Base-by-base conservation (phyloP, 2,888 invertebrate species). In the Drosophila bunnanda region DNA sequence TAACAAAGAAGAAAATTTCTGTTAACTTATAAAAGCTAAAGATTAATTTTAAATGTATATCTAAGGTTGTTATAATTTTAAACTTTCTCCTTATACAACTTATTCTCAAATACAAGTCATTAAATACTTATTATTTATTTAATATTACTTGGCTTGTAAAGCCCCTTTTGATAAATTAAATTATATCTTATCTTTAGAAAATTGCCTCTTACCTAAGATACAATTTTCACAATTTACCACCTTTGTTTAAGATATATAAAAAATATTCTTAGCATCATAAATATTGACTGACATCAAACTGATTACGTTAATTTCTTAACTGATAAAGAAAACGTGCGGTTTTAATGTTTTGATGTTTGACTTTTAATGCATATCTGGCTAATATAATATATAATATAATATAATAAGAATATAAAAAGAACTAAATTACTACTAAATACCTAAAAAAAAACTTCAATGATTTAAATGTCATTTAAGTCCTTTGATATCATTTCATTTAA, bases 301-400 rank as follows among this genome's bases (percentile, higher is more conserved):
- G 64, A 67, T 28, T 66, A 39, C 32, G 22, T 20, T 48, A 25
- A 46, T 30, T 46, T 38, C 34, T 28, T 13, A 10, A 28, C 58
- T 46, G 66, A 70, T 66, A 66, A 70, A 25, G 38, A 54, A 44
- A 36, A 46, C 44, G 66, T 70, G 71, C 32, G 46, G n/a, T n/a
- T 38, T 54, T 30, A 17, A 50, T 41, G 34, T 8, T 32, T 68
- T 53, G 15, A 32, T 44, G 70, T 17, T 69, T 38, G 36, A 25
- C 17, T 52, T 17, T 43, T 10, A 15, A 36, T 34, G 30, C 15
- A 50, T 38, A 38, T 38, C n/a, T 43, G 13, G 34, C 39, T 41
- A n/a, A n/a, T n/a, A n/a, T n/a, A n/a, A n/a, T n/a, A n/a, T n/a
- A n/a, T n/a, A n/a, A n/a, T n/a, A n/a, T n/a, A n/a, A 36, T 8